Evolutionary conservation across 2,113 vertebrate species (phyloP), one percentile per base, ranked within the genome.

Genomic region (Oophaga pumilio): DNA sequence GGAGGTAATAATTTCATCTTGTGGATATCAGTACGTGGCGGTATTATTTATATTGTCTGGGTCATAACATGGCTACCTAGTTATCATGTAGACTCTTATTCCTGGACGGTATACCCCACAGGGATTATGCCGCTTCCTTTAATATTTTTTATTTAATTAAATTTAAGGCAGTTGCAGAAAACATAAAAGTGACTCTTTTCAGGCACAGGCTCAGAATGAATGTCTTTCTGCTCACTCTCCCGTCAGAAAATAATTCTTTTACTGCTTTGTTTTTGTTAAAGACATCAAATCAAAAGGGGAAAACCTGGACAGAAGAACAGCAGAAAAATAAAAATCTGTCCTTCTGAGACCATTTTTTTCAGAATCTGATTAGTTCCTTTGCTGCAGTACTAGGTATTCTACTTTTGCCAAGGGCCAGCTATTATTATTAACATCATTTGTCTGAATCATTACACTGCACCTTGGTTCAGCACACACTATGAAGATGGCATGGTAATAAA

Each of bases 351-450:
- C 91, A 93, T 93, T 92, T 94, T 95, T 93, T 92, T 92, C 93
- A 93, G 94, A 93, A 92, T 93, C 92, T 94, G 94, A 95, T 93
- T 93, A 94, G 94, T 92, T 92, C 92, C 93, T 92, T 90, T 86
- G 90, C 94, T 90, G 91, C 90, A 89, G 78, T 89, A 91, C 90
- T 90, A 93, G 94, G 96, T 94, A 94, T 93, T 94, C 93, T 85
- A 90, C 94, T 95, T 94, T 96, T 93, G 96, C 97, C 96, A 95
- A 96, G 97, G 97, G 97, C 95, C 94, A 94, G 96, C 96, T 95
- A 95, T 96, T 97, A 97, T 97, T 98, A 98, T 98, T 96, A 97
- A 96, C 96, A 97, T 96, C 96, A 96, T 98, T 96, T 97, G 97
- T 98, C 97, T 97, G 95, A 95, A 96, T 97, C 96, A 97, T 96